phyloP scores from a whole-genome alignment of 2,113 vertebrate genomes.

The Mormyrus iriodes region DNA sequence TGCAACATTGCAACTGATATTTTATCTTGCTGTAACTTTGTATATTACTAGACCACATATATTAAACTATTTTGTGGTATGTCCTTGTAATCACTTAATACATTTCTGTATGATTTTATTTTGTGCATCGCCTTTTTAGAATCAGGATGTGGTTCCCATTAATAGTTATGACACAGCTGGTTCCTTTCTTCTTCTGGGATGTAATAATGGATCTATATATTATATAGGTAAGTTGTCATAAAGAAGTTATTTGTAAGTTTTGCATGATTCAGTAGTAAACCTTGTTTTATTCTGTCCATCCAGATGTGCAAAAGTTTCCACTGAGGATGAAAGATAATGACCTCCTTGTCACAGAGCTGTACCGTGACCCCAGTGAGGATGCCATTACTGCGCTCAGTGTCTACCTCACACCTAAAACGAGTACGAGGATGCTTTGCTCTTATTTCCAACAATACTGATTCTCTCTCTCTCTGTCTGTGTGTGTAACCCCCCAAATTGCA shows the following conservation, averaged over 20 bases:
- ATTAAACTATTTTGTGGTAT: neutral
- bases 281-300: neutral
- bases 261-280: neutral
- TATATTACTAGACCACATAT: no score
- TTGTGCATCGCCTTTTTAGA: conserved; percentile 47
- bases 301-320: conserved; percentile 87
- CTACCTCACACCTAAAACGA: conserved; percentile 88
- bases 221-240: conserved; percentile 71
- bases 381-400: conserved; percentile 85
- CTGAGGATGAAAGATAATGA: conserved; percentile 91
- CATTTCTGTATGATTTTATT: neutral
- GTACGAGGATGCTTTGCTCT: conserved; percentile 46
- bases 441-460: neutral
- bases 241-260: neutral
- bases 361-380: conserved; percentile 78
- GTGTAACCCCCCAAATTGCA: neutral
- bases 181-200: conserved; percentile 84
- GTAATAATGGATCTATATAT: conserved; percentile 87
- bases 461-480: neutral
- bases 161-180: conserved; percentile 85
- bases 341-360: conserved; percentile 83
- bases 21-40: neutral
- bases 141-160: conserved; percentile 87
- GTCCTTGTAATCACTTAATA: neutral
- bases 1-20: neutral